These are phyloP conservation scores for Oncorhynchus masou DNA, from an alignment of 2,113 vertebrate species.

Conservation along the genomic window DNA sequence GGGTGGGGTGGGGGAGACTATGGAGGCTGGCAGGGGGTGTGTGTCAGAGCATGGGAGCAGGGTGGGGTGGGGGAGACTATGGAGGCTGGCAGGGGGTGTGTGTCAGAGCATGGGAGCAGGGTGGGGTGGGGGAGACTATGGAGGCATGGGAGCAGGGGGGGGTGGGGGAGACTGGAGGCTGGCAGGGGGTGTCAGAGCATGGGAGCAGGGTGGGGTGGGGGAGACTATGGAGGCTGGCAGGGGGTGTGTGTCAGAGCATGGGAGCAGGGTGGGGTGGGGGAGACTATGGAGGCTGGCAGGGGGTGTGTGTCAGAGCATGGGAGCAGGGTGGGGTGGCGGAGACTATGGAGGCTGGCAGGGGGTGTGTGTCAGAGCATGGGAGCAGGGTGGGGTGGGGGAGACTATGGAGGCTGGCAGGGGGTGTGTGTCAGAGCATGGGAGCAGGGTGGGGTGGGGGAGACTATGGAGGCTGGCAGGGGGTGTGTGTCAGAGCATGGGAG, in stretches of 20 bases:
- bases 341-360: constrained; percentile 7
- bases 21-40: constrained; percentile 11
- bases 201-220: not conserved
- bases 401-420: constrained; percentile 7
- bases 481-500: not conserved
- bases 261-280: not conserved
- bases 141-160: no score
- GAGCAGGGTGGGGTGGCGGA: not conserved
- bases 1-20: not conserved
- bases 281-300: constrained; percentile 3
- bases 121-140: not conserved
- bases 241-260: not conserved
- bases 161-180: not conserved
- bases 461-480: constrained; percentile 5
- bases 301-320: not conserved
- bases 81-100: constrained; percentile 12
- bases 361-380: not conserved
- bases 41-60: no score
- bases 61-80: not conserved
- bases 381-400: not conserved
- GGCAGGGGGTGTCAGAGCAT: not conserved
- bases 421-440: not conserved
- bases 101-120: no score
- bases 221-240: not conserved
- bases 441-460: not conserved